Percentiles rank a stretch among this genome's conserved stretches.
Evolutionary conservation across 2,888 invertebrate genomes (phyloP).

Genomic region (Anoplius nigerrimus): DNA sequence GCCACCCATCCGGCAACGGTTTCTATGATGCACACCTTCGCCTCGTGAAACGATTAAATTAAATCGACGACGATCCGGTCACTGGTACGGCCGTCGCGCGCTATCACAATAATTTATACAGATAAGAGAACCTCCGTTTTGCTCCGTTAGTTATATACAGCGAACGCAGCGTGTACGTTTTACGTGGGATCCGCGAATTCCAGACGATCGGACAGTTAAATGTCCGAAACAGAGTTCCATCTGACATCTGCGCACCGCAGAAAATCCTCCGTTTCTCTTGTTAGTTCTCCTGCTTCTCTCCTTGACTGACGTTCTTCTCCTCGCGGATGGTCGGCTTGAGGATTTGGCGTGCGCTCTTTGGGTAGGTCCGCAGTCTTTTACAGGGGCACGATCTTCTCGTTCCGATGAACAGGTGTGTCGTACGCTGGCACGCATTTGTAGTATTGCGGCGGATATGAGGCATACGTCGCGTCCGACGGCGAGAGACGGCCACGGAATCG

Average conservation of each 20-base stretch:
- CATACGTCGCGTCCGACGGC: conserved; percentile 59
- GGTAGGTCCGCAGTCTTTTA: conserved; percentile 47
- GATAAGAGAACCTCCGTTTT: too few relatives aligned
- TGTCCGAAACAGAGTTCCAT: not conserved
- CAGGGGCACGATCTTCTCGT: conserved; percentile 67
- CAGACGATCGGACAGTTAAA: not conserved
- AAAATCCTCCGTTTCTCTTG: not conserved
- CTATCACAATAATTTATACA: too few relatives aligned
- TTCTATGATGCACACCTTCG: too few relatives aligned
- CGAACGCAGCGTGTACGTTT: not conserved
- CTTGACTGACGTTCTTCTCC: not conserved
- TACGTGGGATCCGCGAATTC: not conserved
- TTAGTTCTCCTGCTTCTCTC: not conserved
- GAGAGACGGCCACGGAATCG: conserved; percentile 67
- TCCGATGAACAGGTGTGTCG: conserved; percentile 65
- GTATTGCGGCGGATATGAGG: conserved; percentile 67
- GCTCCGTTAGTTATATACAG: too few relatives aligned
- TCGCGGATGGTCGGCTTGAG: too few relatives aligned
- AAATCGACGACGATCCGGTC: too few relatives aligned
- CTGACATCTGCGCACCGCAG: not conserved
- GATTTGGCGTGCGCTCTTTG: too few relatives aligned
- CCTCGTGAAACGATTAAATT: too few relatives aligned
- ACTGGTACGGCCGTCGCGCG: too few relatives aligned
- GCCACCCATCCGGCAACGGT: too few relatives aligned
- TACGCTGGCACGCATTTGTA: conserved; percentile 71